phyloP scores from a whole-genome alignment of 1,140 invertebrate genomes.

The Archivesica marissinica region DNA sequence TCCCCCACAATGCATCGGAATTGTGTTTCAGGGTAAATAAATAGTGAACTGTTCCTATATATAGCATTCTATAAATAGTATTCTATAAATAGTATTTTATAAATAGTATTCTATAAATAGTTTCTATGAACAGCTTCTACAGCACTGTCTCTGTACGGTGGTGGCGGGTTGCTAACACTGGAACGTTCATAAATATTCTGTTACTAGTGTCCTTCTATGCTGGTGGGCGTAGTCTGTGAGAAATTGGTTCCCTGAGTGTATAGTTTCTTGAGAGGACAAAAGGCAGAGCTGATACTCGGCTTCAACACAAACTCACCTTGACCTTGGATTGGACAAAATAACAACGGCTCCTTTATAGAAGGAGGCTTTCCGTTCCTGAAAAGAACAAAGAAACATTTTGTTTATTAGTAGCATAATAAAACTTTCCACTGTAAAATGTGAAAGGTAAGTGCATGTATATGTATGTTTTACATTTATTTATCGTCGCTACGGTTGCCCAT shows the following conservation, averaged over 20 bases:
- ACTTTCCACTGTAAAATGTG: not conserved
- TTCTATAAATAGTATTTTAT: too few species aligned
- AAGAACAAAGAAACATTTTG: too few species aligned
- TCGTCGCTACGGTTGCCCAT: too few species aligned
- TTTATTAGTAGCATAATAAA: not conserved
- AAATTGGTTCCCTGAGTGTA: slow-evolving; percentile 38
- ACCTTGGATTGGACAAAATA: slow-evolving; percentile 52
- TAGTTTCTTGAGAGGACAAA: slow-evolving; percentile 51
- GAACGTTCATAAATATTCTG: slow-evolving; percentile 3
- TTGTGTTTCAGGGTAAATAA: too few species aligned
- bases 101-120: too few species aligned
- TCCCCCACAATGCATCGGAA: too few species aligned
- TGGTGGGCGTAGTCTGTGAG: slow-evolving; percentile 21
- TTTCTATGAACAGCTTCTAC: too few species aligned
- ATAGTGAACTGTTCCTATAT: too few species aligned
- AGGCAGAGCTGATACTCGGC: slow-evolving; percentile 55
- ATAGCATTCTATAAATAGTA: too few species aligned
- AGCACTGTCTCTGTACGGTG: too few species aligned
- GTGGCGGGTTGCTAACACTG: not conserved
- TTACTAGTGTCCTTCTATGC: slow-evolving; percentile 18
- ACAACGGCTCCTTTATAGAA: slow-evolving; percentile 52
- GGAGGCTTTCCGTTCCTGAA: slow-evolving; percentile 34
- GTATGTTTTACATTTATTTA: too few species aligned
- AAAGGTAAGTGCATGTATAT: not conserved
- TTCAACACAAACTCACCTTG: slow-evolving; percentile 46